Evolutionary conservation across 1,140 invertebrate species (phyloP).

Genomic region (Araneus ventricosus): DNA sequence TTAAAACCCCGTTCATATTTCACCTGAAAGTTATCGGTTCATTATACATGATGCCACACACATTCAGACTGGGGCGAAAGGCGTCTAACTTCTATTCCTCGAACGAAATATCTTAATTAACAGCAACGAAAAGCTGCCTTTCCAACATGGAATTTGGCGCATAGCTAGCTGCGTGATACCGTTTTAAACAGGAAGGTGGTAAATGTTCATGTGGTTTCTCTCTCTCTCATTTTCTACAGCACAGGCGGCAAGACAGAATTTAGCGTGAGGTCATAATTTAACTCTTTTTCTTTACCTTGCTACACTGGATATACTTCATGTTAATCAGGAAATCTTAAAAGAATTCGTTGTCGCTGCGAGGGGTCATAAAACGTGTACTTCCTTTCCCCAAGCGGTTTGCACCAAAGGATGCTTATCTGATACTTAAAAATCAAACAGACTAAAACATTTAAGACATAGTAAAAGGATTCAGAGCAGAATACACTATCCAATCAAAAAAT

Average conservation of each 20-base stretch:
- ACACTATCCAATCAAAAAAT: too few species aligned
- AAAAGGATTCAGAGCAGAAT: too few species aligned
- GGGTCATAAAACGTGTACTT: not conserved
- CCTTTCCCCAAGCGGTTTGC: not conserved
- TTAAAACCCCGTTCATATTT: not conserved
- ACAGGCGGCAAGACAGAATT: not conserved
- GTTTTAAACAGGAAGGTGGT: constrained; percentile 8
- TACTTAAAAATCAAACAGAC: not conserved
- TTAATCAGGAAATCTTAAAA: not conserved
- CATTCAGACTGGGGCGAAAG: not conserved
- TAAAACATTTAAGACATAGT: too few species aligned
- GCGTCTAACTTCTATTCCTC: not conserved
- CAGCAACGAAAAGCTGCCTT: not conserved
- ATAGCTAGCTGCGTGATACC: not conserved
- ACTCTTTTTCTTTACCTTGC: not conserved
- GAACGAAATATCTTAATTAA: constrained; percentile 13
- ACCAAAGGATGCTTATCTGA: not conserved
- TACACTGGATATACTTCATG: not conserved
- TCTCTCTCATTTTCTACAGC: not conserved
- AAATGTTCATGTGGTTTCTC: not conserved
- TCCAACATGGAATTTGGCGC: not conserved
- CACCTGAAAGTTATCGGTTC: not conserved
- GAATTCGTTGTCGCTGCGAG: not conserved
- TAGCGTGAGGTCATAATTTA: not conserved
- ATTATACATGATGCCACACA: not conserved